Percentiles rank a stretch among this genome's conserved stretches.
phyloP scores from a whole-genome alignment of 2,888 invertebrate genomes.

The Parnassius glacialis region DNA sequence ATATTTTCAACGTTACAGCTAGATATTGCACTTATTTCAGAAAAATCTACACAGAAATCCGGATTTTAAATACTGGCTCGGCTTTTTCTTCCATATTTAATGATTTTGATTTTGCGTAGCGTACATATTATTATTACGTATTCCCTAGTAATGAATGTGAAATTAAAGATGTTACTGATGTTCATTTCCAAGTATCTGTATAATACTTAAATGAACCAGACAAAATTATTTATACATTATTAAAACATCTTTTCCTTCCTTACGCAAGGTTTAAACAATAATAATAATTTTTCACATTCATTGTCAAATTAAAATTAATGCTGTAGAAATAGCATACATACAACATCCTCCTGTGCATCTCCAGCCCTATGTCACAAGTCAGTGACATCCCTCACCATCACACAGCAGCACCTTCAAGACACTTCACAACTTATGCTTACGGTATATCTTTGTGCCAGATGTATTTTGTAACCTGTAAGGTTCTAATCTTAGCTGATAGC shows the following conservation, averaged over 20 bases:
- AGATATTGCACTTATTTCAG: conserved; percentile 72
- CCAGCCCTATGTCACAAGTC: conserved; percentile 57
- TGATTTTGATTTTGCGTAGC: conserved; percentile 44
- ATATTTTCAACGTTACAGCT: conserved; percentile 61
- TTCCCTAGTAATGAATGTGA: conserved; percentile 48
- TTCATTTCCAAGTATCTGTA: conserved; percentile 33
- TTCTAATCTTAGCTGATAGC: conserved; percentile 18
- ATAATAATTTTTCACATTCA: conserved; percentile 32
- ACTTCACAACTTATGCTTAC: conserved; percentile 56
- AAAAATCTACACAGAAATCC: conserved; percentile 72
- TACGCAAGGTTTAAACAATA: conserved; percentile 21
- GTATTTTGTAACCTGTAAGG: conserved; percentile 10
- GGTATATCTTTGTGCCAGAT: conserved; percentile 40
- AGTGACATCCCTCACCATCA: conserved; percentile 46
- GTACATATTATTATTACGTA: conserved; percentile 43
- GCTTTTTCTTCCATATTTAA: conserved; percentile 63
- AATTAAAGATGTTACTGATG: conserved; percentile 42
- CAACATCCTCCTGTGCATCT: conserved; percentile 42
- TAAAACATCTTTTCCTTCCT: conserved; percentile 31
- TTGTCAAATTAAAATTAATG: conserved; percentile 31
- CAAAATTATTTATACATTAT: conserved; percentile 39
- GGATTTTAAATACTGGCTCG: conserved; percentile 79
- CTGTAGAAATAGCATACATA: conserved; percentile 30
- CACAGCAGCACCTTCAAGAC: conserved; percentile 69
- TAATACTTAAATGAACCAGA: conserved; percentile 32